phyloP scores from a whole-genome alignment of 2,113 vertebrate species.

The Bostrychus sinensis region DNA sequence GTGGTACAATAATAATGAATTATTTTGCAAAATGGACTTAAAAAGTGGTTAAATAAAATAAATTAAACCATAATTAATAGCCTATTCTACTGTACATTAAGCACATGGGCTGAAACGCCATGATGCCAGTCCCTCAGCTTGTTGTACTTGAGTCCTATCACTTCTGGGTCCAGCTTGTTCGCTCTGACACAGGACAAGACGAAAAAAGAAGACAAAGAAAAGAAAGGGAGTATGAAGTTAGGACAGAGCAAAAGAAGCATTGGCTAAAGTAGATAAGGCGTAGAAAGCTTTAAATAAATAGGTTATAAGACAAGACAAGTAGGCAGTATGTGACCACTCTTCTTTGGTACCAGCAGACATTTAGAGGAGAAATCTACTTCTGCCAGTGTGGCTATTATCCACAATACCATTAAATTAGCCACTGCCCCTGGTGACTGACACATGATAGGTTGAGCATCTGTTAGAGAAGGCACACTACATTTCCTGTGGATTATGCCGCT shows the following conservation, averaged over 20 bases:
- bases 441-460: conserved; percentile 42
- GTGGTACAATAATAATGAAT: background rate
- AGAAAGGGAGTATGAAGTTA: background rate
- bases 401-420: conserved; percentile 60
- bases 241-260: background rate
- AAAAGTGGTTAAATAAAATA: conserved; percentile 21
- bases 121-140: conserved; percentile 98
- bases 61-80: conserved; percentile 37
- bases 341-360: conserved; percentile 14
- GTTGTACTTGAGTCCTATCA: conserved; percentile 92
- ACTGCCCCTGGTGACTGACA: conserved; percentile 52
- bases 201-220: background rate
- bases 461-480: conserved; percentile 17
- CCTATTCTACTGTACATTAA: conserved; percentile 89
- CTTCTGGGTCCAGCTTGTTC: conserved; percentile 88
- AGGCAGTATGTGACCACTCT: conserved; percentile 4
- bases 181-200: conserved; percentile 48
- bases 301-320: background rate
- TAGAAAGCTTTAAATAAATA: background rate
- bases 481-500: conserved; percentile 43
- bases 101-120: conserved; percentile 90
- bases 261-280: conserved; percentile 8
- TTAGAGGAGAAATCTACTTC: conserved; percentile 29
- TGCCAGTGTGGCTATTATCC: conserved; percentile 52
- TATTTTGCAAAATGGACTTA: no score